phyloP scores from a whole-genome alignment of 2,113 vertebrate genomes.

The Ursus arctos region DNA sequence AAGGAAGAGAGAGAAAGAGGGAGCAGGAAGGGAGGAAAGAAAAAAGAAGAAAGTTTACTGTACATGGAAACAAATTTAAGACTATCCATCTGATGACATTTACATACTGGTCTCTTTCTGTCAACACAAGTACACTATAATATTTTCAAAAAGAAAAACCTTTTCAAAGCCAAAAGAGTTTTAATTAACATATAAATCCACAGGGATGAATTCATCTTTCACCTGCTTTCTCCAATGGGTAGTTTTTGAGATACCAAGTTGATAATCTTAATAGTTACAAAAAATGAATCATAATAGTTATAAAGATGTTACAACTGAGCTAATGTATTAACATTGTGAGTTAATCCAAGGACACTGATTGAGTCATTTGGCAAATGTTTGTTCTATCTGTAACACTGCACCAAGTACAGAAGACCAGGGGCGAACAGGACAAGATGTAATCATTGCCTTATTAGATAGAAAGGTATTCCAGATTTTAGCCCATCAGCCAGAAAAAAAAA shows the following conservation, averaged over 20 bases:
- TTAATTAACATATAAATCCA: not conserved
- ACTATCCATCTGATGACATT: not conserved
- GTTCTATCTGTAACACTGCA: not conserved
- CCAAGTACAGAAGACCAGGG: not conserved
- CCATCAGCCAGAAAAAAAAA: not conserved
- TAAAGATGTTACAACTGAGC: not conserved
- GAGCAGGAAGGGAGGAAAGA: no score
- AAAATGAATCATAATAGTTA: not conserved
- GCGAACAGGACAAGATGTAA: not conserved
- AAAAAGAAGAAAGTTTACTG: not conserved
- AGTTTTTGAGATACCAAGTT: not conserved
- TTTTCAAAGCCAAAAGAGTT: not conserved
- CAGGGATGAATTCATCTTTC: not conserved
- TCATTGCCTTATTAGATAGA: not conserved
- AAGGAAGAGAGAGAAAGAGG: no score
- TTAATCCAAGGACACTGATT: not conserved
- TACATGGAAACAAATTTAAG: not conserved
- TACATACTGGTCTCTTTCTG: not conserved
- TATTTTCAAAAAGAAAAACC: conserved; percentile 51
- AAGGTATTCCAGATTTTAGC: not conserved
- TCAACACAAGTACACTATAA: not conserved
- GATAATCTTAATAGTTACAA: not conserved
- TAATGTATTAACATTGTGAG: not conserved
- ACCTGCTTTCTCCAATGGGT: not conserved
- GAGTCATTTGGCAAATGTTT: not conserved